A percentile compares a stretch with the other conserved stretches of the same genome.
phyloP scores from a whole-genome alignment of 1,140 invertebrate genomes.

The Drosophila kikkawai region DNA sequence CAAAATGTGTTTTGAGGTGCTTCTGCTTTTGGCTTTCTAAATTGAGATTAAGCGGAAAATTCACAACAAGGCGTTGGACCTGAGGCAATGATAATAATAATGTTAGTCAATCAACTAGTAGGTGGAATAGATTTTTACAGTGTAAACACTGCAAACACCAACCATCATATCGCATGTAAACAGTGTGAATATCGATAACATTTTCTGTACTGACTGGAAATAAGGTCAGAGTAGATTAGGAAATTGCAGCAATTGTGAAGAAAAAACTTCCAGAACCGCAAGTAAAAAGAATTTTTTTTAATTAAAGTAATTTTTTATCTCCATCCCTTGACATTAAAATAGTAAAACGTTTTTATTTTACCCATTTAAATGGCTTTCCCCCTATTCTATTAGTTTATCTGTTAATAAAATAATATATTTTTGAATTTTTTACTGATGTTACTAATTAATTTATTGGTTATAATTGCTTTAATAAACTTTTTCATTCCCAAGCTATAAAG shows the following conservation, averaged over 20 bases:
- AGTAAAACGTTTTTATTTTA: not conserved
- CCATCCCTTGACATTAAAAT: not conserved
- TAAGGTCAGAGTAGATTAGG: slow-evolving; percentile 38
- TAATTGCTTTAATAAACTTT: not conserved
- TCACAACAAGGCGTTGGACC: not conserved
- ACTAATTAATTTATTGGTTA: not conserved
- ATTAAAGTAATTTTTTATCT: not conserved
- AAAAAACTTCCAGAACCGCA: not conserved
- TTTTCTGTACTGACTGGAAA: slow-evolving; percentile 14
- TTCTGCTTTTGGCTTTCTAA: slow-evolving; percentile 1
- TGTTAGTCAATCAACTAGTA: slow-evolving; percentile 24
- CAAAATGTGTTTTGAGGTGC: slow-evolving; percentile 14
- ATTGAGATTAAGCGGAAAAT: slow-evolving; percentile 4
- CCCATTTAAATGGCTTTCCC: too few relatives aligned
- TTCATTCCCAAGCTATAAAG: not conserved
- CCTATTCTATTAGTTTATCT: not conserved
- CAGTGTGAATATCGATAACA: slow-evolving; percentile 45
- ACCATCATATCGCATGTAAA: slow-evolving; percentile 35
- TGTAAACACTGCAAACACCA: slow-evolving; percentile 32
- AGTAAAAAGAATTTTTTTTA: not conserved
- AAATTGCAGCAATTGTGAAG: slow-evolving; percentile 4
- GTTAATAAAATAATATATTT: not conserved
- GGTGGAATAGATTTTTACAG: slow-evolving; percentile 16
- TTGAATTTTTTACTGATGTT: not conserved
- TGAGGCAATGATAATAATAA: slow-evolving; percentile 9